Percentiles rank a stretch among this genome's conserved stretches.
phyloP scores from a whole-genome alignment of 2,888 invertebrate genomes.

The Baronia brevicornis region DNA sequence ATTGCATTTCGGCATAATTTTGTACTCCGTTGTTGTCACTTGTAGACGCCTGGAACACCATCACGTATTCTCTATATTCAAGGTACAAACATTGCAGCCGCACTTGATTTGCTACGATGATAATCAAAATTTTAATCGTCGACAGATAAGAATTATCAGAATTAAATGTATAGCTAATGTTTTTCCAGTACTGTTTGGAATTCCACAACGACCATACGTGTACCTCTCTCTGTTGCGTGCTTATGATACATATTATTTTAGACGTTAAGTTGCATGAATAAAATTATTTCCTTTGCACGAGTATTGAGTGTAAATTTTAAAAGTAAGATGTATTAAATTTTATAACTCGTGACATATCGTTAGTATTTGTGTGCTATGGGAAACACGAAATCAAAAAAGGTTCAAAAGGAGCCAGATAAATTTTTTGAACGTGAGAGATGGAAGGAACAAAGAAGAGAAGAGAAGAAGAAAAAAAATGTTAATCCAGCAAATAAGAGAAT shows the following conservation, averaged over 20 bases:
- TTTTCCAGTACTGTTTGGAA: constrained; percentile 39
- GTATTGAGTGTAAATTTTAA: constrained; percentile 1
- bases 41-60: background rate
- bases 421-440: constrained; percentile 58
- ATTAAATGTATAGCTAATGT: constrained; percentile 35
- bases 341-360: no score
- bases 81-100: constrained; percentile 35
- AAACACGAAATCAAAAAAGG: constrained; percentile 55
- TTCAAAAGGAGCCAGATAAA: constrained; percentile 52
- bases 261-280: background rate
- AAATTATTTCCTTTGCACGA: constrained; percentile 2
- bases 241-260: no score
- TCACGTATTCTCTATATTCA: constrained; percentile 15
- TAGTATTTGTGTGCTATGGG: constrained; percentile 42
- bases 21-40: background rate
- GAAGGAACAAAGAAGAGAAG: constrained; percentile 51
- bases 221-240: background rate
- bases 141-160: constrained; percentile 47
- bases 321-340: no score
- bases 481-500: constrained; percentile 39
- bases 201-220: constrained; percentile 24
- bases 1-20: no score
- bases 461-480: constrained; percentile 40
- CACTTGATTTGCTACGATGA: constrained; percentile 24
- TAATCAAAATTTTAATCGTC: constrained; percentile 41